phyloP scores from a whole-genome alignment of 2,797 vertebrate genomes.

The Trichosurus vulpecula region DNA sequence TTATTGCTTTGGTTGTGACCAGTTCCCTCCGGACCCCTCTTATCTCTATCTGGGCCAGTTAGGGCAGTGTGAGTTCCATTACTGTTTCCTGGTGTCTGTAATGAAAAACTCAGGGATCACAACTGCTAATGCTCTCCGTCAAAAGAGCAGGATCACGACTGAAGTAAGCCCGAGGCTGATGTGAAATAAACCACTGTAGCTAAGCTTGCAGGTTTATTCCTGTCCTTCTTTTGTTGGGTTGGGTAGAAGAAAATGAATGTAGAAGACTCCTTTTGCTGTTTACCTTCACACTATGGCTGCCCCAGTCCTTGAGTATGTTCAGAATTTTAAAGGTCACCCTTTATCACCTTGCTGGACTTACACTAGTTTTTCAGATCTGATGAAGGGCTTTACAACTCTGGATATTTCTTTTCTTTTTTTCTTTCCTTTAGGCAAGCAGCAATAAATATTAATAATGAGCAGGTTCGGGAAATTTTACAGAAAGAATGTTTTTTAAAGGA shows the following conservation, averaged over 20 bases:
- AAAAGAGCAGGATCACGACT: not conserved
- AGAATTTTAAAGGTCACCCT: not conserved
- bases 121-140: not conserved
- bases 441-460: not conserved
- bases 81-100: not conserved
- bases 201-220: not conserved
- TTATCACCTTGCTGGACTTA: not conserved
- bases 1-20: not conserved
- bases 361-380: constrained; percentile 22
- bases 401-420: not conserved
- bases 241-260: not conserved
- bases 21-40: not conserved
- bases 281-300: constrained; percentile 12
- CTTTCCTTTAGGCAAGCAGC: constrained; percentile 25
- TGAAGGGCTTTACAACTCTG: not conserved
- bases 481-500: not conserved
- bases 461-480: constrained; percentile 17
- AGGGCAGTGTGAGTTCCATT: not conserved
- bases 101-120: not conserved
- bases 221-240: not conserved
- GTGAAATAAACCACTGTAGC: not conserved
- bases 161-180: not conserved
- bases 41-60: not conserved
- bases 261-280: constrained; percentile 23
- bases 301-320: not conserved